Evolutionary conservation across 1,140 invertebrate species (phyloP).

Genomic region (Drosophila carrolli): DNA sequence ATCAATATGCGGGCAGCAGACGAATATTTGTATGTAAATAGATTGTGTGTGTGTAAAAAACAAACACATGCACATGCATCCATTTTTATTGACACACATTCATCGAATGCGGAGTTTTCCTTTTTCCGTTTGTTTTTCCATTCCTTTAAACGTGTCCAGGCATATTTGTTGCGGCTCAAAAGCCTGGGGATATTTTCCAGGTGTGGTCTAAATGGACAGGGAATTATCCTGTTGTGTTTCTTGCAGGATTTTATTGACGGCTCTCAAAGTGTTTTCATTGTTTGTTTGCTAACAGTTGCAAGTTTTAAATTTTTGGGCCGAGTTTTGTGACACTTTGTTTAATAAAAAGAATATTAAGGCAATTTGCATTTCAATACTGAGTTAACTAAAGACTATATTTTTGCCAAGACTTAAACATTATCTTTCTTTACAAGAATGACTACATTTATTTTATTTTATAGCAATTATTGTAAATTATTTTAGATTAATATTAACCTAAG

Average conservation of each 20-base stretch:
- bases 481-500: too few relatives aligned
- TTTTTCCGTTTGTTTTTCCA: constrained; percentile 2
- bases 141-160: constrained; percentile 32
- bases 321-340: neutral
- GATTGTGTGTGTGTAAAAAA: constrained; percentile 6
- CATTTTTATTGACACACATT: constrained; percentile 42
- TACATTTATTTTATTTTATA: too few relatives aligned
- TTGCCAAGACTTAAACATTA: too few relatives aligned
- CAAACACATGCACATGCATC: constrained; percentile 14
- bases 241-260: constrained; percentile 1
- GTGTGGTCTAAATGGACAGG: constrained; percentile 34
- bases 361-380: neutral
- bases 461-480: too few relatives aligned
- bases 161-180: constrained; percentile 31
- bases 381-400: too few relatives aligned
- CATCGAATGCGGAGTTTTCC: constrained; percentile 20
- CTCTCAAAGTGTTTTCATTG: neutral
- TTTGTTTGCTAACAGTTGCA: too few relatives aligned
- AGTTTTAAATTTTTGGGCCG: neutral
- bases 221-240: constrained; percentile 7
- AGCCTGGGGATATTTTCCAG: constrained; percentile 14
- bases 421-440: too few relatives aligned
- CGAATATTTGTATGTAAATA: constrained; percentile 33
- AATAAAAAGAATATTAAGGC: too few relatives aligned
- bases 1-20: constrained; percentile 72